These are phyloP conservation scores for Pteruthius melanotis DNA, from an alignment of 2,113 vertebrate genomes.

Conservation along the genomic window DNA sequence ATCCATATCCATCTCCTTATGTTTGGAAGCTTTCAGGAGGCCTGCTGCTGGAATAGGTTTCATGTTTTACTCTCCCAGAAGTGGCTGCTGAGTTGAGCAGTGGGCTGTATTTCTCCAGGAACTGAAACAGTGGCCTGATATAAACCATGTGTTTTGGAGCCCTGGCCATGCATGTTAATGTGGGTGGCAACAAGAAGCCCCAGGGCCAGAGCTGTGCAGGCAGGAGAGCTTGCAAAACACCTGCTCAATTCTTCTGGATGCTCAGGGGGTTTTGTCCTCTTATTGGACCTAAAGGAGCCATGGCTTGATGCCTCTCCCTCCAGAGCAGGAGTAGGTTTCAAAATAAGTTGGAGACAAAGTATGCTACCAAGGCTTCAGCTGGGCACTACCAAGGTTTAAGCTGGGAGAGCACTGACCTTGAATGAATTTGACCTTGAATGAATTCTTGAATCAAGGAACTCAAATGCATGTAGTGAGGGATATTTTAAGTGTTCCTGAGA, in stretches of 20 bases:
- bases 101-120: slow-evolving; percentile 19
- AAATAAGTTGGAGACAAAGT: neutral
- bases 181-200: slow-evolving; percentile 76
- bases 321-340: neutral
- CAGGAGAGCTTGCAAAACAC: slow-evolving; percentile 63
- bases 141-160: slow-evolving; percentile 73
- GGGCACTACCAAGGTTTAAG: neutral
- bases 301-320: neutral
- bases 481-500: neutral
- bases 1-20: neutral
- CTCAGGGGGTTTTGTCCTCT: neutral
- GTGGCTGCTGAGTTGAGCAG: neutral
- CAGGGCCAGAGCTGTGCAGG: slow-evolving; percentile 65
- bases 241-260: slow-evolving; percentile 40
- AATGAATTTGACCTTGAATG: neutral
- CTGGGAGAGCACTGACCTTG: neutral
- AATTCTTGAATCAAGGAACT: neutral
- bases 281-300: neutral
- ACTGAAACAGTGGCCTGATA: slow-evolving; percentile 57
- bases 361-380: neutral
- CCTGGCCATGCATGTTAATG: slow-evolving; percentile 70
- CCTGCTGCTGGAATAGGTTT: neutral
- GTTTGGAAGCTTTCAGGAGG: neutral
- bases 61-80: slow-evolving; percentile 15
- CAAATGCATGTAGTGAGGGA: neutral